Conservation (phyloP, 2,113 vertebrate genomes). For the Atlantisia rogersi region DNA sequence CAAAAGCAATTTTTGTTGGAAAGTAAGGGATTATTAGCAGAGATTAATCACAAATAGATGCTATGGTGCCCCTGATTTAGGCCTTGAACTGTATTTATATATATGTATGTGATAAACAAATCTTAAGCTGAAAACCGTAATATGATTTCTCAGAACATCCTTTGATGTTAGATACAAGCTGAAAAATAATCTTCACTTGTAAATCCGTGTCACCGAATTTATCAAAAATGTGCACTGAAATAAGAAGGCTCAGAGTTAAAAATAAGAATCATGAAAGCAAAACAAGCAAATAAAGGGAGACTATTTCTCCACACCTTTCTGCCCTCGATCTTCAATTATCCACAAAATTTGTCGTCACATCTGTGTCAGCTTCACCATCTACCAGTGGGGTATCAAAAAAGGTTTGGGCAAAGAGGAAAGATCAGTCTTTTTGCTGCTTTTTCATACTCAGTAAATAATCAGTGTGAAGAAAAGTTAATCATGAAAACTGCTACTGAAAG, state of each 20-base stretch:
- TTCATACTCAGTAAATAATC: neutral
- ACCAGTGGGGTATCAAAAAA: neutral
- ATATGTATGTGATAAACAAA: constrained; percentile 59
- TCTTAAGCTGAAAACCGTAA: constrained; percentile 34
- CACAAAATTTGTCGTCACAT: neutral
- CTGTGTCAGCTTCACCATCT: neutral
- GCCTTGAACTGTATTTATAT: neutral
- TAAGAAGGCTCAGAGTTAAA: constrained; percentile 18
- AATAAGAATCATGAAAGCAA: constrained; percentile 7
- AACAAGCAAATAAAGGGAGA: neutral
- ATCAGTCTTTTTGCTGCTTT: neutral
- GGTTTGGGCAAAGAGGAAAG: neutral
- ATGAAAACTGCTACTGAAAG: neutral
- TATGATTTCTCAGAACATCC: constrained; percentile 50
- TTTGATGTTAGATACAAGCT: constrained; percentile 63
- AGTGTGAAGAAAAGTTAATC: neutral
- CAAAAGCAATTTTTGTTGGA: constrained; percentile 35
- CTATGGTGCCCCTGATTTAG: neutral
- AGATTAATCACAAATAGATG: constrained; percentile 64
- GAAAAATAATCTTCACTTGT: constrained; percentile 63
- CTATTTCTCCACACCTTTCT: neutral
- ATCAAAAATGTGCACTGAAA: constrained; percentile 18
- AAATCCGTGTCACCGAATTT: constrained; percentile 44
- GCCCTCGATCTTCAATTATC: neutral
- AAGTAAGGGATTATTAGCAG: constrained; percentile 35